Evolutionary conservation across 2,888 invertebrate species (phyloP), one percentile per base, ranked within the genome.

Genomic region (Auanema sp.): DNA sequence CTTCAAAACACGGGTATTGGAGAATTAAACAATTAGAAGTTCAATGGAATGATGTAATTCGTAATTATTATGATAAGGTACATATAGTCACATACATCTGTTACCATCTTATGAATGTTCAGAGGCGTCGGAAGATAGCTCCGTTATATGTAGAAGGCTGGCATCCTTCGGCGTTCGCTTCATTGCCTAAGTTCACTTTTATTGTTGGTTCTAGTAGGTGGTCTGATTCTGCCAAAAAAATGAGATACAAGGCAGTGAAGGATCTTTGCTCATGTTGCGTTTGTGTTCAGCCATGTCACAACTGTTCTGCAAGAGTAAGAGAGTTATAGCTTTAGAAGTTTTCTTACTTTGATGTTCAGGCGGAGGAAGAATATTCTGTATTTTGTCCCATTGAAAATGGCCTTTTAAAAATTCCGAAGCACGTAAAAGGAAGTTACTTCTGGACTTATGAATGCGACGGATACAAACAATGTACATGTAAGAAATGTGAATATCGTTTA

Each of bases 321-420:
- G 3, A 5, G 33, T 8, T n/a, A n/a, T n/a, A n/a, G n/a, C n/a
- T n/a, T n/a, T n/a, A n/a, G 14, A n/a, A 43, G 43, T 43, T 43
- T 43, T 43, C 43, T 43, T 43, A 12, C 14, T 43, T 43, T 11
- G 12, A 43, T 43, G 43, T 12, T 43, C 47, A 47, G 47, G 16
- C 47, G 3, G 33, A 33, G 8, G 33, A 33, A 33, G 33, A 33
- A 33, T 21, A 21, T 47, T 47, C 47, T 5, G 21, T 47, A 5
- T 21, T 16, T 21, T 47, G 47, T 47, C 16, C 47, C 16, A 47
- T 47, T 47, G 47, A 47, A 21, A 16, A 47, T 47, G 47, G 47
- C 16, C 10, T 47, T 3, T 10, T 47, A 10, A 47, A 47, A 10
- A 47, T 47, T 16, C 47, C 47, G 47, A 21, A 47, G 33, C 33